These are phyloP conservation scores for Podilymbus podiceps DNA, from an alignment of 2,113 vertebrate species.

Conservation along the genomic window DNA sequence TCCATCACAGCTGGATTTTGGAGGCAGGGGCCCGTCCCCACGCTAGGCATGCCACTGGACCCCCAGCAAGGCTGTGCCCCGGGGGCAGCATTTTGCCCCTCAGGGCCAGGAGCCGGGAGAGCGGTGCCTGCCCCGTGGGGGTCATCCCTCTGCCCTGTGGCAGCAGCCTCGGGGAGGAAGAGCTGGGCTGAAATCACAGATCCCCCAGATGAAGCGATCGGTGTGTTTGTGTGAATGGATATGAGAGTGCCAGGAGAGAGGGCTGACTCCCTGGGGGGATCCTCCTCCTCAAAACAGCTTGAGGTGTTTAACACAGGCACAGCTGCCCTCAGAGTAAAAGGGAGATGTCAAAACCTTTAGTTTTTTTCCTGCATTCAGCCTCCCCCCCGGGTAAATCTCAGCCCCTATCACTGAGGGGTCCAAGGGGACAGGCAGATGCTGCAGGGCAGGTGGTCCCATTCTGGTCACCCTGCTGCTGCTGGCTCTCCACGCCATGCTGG, in stretches of 20 bases:
- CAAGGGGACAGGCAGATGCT: neutral
- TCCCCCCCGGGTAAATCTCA: neutral
- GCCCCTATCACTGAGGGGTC: neutral
- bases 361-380: neutral
- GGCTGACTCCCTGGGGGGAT: fast-evolving
- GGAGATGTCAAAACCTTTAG: neutral
- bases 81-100: fast-evolving
- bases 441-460: neutral
- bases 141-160: neutral
- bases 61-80: fast-evolving
- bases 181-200: neutral
- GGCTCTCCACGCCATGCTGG: neutral
- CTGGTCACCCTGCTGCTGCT: neutral
- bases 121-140: fast-evolving
- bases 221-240: neutral
- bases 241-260: neutral
- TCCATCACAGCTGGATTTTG: neutral
- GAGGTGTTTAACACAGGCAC: neutral
- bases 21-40: fast-evolving
- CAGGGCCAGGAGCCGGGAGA: neutral
- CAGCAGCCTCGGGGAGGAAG: neutral
- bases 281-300: neutral
- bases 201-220: fast-evolving
- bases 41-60: neutral
- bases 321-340: neutral